Evolutionary conservation across 2,113 vertebrate species (phyloP).

Genomic region (Alexandromys fortis): DNA sequence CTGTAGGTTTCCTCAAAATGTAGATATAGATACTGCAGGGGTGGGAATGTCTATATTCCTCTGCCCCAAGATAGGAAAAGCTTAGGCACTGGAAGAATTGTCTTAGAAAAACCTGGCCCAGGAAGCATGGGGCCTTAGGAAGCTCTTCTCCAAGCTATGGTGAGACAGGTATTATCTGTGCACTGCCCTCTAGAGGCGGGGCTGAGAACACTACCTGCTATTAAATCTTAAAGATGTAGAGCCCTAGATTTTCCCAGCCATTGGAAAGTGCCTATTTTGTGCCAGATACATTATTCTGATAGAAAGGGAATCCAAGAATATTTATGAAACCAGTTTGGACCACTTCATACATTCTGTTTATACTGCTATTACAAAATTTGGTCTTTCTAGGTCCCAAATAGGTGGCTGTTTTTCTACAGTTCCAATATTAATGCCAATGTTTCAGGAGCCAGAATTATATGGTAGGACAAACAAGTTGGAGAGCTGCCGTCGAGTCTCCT

Average conservation of each 20-base stretch:
- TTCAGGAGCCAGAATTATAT: background rate
- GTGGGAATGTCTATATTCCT: background rate
- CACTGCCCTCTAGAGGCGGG: slow-evolving; percentile 52
- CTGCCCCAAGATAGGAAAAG: background rate
- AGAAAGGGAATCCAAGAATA: background rate
- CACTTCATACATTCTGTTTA: background rate
- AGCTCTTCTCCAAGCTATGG: background rate
- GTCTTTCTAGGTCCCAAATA: background rate
- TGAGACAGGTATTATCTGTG: background rate
- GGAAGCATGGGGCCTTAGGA: background rate
- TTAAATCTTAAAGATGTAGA: background rate
- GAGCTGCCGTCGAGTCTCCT: background rate
- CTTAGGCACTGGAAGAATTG: background rate
- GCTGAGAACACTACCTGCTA: background rate
- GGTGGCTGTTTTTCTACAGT: background rate
- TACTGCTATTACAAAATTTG: slow-evolving; percentile 1
- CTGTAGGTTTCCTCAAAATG: slow-evolving; percentile 9
- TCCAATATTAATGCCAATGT: background rate
- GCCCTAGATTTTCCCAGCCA: background rate
- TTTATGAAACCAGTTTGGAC: background rate
- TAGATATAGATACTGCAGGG: background rate
- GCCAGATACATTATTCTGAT: background rate
- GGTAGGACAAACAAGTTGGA: background rate
- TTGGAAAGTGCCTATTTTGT: background rate
- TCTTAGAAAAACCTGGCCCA: background rate